A percentile compares a stretch with the other conserved stretches of the same genome.
Evolutionary conservation across 1,140 invertebrate genomes (phyloP).

Genomic region (Micrasema longulum): DNA sequence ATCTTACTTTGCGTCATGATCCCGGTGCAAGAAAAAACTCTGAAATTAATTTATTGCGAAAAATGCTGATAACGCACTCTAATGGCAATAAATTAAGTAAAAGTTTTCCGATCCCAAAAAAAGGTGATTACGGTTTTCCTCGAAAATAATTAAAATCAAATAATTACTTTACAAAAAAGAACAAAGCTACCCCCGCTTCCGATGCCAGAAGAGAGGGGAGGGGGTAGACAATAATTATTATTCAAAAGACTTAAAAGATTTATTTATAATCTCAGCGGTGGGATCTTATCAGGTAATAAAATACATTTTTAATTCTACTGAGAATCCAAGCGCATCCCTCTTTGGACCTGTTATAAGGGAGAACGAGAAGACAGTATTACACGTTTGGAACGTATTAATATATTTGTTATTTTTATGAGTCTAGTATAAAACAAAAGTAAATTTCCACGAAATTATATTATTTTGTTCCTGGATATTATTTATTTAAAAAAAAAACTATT

Average conservation of each 20-base stretch:
- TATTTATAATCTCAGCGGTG: slow-evolving; percentile 55
- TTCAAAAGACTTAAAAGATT: slow-evolving; percentile 56
- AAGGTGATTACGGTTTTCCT: slow-evolving; percentile 45
- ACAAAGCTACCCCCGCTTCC: slow-evolving; percentile 35
- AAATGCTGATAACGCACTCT: slow-evolving; percentile 17
- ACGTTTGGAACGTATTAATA: background rate
- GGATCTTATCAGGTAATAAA: slow-evolving; percentile 56
- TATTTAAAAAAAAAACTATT: too few relatives aligned
- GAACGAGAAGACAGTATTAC: slow-evolving; percentile 14
- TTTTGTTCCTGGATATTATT: too few relatives aligned
- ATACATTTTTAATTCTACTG: slow-evolving; percentile 55
- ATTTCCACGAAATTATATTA: too few relatives aligned
- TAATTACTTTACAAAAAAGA: slow-evolving; percentile 54
- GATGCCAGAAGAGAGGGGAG: too few relatives aligned
- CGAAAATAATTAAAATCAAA: slow-evolving; percentile 56
- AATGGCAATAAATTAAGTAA: slow-evolving; percentile 48
- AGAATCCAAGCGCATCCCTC: slow-evolving; percentile 49
- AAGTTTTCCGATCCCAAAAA: slow-evolving; percentile 50
- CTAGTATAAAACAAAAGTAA: background rate
- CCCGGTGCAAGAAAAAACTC: too few relatives aligned
- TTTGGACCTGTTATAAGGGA: background rate
- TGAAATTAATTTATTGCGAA: background rate
- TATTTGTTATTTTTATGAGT: background rate
- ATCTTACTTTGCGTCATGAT: too few relatives aligned
- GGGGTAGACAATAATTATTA: slow-evolving; percentile 54